Base-by-base conservation (phyloP, 2,888 invertebrate species). In the Tetranychus truncatus region DNA sequence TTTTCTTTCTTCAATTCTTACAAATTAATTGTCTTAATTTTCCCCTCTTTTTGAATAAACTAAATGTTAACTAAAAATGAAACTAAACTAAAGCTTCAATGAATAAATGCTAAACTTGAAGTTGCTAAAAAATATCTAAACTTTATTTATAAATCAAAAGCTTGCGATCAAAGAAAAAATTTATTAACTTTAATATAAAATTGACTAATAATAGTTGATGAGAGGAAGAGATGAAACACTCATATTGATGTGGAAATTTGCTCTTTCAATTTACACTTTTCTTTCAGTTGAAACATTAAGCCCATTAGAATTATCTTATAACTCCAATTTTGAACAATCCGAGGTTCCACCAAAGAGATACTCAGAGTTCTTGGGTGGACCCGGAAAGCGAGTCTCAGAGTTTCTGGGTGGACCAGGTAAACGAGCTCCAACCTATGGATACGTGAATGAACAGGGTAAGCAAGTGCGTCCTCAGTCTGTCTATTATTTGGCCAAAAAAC, bases 341-440 rank as follows among this genome's bases (percentile, higher is more conserved):
- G 34, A 34, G 34, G 34, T 34, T 15, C 55, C 55, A 55, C 55
- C 77, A 9, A 78, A 78, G 55, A n/a, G 78, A 44, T 75, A 76
- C 2, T 78, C 78, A 20, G 78, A 78, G 72, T 78, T 78, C 46
- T 72, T 78, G 1, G 78, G 77, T 6, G 78, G 78, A 65, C 78
- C 78, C 5, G 78, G 77, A 11, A 78, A 78, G 65, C 65, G 78
- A n/a, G 66, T 77, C 18, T 78, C 78, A 5, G 78, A 78, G 65
- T 78, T 78, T 69, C 73, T 78, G 18, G 78, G 78, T 18, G 78
- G 78, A 69, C 78, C 78, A 1, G 78, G 78, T 11, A 78, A 78
- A 45, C 73, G 78, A 21, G 74, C 24, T 45, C 69, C 45, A 46
- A 45, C 44, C 5, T 24, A 69, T 5, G 34, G 69, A 21, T 69